Evolutionary conservation across 1,140 invertebrate species (phyloP), one percentile per base, ranked within the genome.

Genomic region (Habropoda laboriosa): DNA sequence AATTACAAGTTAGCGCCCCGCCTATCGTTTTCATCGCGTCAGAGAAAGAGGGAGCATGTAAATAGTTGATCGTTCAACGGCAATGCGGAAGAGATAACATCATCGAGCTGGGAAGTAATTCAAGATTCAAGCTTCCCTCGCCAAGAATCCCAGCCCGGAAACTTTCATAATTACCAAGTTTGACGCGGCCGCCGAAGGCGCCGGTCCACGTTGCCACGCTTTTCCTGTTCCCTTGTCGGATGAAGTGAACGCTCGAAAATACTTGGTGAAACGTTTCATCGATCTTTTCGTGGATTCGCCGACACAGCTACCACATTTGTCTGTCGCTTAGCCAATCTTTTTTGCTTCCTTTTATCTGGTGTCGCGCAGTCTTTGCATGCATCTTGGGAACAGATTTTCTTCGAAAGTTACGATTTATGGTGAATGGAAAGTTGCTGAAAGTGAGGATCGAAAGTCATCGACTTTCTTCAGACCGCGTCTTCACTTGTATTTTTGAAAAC

Each of bases 141-240:
- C 61, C 76, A 80, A 86, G 83, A 87, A 87, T 87, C 86, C 53
- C 57, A 51, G 16, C 58, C 21, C 58, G 68, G 60, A 79, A 87
- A 87, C 83, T 87, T 86, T 83, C 73, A 87, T 83, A 86, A 87
- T 87, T 87, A 87, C 73, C 78, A 86, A 87, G 79, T 83, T 86
- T 63, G 55, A 74, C 68, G 64, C 66, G 38, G 27, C 13, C 55
- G 49, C 30, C 47, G n/a, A 24, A 30, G n/a, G 13, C 45, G 51
- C 30, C 13, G 27, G 30, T 24, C 27, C 16, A 60, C 60, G 27
- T 49, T 70, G 38, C 58, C n/a, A 40, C 27, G 24, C 47, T 45
- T n/a, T n/a, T 53, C 27, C 24, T 27, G 4, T 42, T 63, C 40
- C 16, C 38, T 57, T 53, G 18, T 47, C n/a, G 63, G 57, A 68